Evolutionary conservation across 35 echinoderm and acorn worm genomes (phyloP), one percentile per base, ranked within the genome.

Genomic region (Apostichopus japonicus): DNA sequence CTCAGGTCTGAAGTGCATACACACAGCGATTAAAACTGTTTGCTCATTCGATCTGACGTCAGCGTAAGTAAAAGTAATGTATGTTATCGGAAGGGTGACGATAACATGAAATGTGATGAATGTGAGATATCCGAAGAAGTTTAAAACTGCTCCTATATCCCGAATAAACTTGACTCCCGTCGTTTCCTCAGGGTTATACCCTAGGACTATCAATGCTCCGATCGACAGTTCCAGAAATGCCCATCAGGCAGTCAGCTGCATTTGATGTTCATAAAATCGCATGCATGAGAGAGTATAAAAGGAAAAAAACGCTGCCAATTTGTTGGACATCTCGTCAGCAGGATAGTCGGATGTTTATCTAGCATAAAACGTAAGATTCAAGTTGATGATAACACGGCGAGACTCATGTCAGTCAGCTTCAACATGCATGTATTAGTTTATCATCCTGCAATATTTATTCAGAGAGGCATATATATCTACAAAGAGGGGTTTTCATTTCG

Each of bases 71-170:
- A 19, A n/a, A 21, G 21, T n/a, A 75, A 75, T 75, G 71, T 21
- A 75, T 23, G 71, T 75, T 19, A 19, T 14, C 15, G 71, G 15
- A 10, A 61, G 7, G n/a, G 71, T 75, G 71, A 75, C 7, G 63
- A 67, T 67, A 75, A 75, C 71, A 23, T 75, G 71, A 75, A 19
- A 75, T 75, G 71, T 19, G n/a, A 75, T 75, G 71, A 75, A 75
- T 75, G 71, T 7, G 2, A 75, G 71, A 75, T 23, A 75, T 75
- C 71, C 17, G 5, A 75, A 75, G 71, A 75, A 75, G 17, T 75
- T 75, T 21, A 75, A 75, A 21, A 19, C 16, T 1, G 5, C 7
- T 14, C 7, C n/a, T 75, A 75, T 0, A 75, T 11, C 63, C 63
- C 6, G 17, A n/a, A 75, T 75, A 7, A 75, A 21, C 71, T 61